Conservation (phyloP, 1,140 invertebrate species). For the Drosophila willistoni region DNA sequence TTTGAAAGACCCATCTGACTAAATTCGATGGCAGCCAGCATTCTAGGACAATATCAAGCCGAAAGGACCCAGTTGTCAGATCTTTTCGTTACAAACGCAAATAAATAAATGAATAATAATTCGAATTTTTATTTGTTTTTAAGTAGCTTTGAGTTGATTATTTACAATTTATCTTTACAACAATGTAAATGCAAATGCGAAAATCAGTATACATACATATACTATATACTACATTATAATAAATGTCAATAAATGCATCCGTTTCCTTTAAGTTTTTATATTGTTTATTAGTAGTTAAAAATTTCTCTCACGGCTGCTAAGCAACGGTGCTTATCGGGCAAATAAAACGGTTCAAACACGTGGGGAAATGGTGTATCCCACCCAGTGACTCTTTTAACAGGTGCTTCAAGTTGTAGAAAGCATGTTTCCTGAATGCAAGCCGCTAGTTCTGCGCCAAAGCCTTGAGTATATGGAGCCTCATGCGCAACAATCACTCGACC, state of each 20-base stretch:
- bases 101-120: no score
- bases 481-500: slow-evolving; percentile 95
- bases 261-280: slow-evolving; percentile 31
- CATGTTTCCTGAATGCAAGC: slow-evolving; percentile 97
- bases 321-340: slow-evolving; percentile 97
- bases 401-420: slow-evolving; percentile 97
- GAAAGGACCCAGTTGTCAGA: no score
- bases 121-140: no score
- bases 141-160: no score
- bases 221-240: no score
- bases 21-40: no score
- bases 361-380: slow-evolving; percentile 99
- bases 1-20: no score
- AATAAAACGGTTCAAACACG: slow-evolving; percentile 97
- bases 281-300: slow-evolving; percentile 83
- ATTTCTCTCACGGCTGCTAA: slow-evolving; percentile 91
- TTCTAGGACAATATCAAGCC: no score
- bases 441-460: slow-evolving; percentile 98
- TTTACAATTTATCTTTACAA: no score
- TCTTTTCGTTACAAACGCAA: no score
- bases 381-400: slow-evolving; percentile 95
- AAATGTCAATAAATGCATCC: slow-evolving; percentile 64
- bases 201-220: no score
- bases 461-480: slow-evolving; percentile 97
- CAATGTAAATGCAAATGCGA: no score